Base-by-base conservation (phyloP, 2,888 invertebrate genomes). In the Eremobia ochroleuca region DNA sequence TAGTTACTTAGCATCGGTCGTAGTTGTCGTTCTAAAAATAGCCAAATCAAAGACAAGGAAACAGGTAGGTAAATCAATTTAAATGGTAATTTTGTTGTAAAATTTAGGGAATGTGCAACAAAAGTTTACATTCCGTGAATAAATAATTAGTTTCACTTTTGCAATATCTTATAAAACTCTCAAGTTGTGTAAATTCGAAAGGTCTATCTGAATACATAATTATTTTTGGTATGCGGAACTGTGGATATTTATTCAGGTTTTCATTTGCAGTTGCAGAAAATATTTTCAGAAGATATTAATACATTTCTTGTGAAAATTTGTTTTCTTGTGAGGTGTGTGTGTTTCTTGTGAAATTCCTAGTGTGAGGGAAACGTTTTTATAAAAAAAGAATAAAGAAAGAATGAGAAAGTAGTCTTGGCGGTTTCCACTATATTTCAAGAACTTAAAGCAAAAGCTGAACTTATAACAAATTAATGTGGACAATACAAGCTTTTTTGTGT, bases 131-230 rank as follows among this genome's bases (percentile, higher is more conserved):
- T 37, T 37, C 18, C 4, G 37, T 2, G 25, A 62, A 4, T 31
- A 34, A 62, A 4, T 31, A 15, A n/a, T 37, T 37, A 18, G 8
- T 8, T 21, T 18, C 5, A 40, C 4, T n/a, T 40, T n/a, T 34
- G n/a, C 49, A 58, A 9, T 65, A 8, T 28, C 28, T 66, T 25
- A 49, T 21, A 37, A 9, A 52, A 21, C 18, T n/a, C 21, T 34
- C 43, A 71, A 71, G n/a, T 55, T 55, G 72, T 73, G 37, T 37
- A 5, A 73, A 73, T 74, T 37, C 0, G 13, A 9, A 73, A 49
- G 18, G 40, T 61, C 43, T 73, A 59, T 25, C 31, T 25, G n/a
- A 62, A 34, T 34, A 61, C 18, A 3, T n/a, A 25, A 34, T 25
- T 25, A 52, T 28, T 31, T 46, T 43, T 58, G 4, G 40, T 43